Evolutionary conservation across 2,797 vertebrate species (phyloP).

Genomic region (Gallinago solitaria): DNA sequence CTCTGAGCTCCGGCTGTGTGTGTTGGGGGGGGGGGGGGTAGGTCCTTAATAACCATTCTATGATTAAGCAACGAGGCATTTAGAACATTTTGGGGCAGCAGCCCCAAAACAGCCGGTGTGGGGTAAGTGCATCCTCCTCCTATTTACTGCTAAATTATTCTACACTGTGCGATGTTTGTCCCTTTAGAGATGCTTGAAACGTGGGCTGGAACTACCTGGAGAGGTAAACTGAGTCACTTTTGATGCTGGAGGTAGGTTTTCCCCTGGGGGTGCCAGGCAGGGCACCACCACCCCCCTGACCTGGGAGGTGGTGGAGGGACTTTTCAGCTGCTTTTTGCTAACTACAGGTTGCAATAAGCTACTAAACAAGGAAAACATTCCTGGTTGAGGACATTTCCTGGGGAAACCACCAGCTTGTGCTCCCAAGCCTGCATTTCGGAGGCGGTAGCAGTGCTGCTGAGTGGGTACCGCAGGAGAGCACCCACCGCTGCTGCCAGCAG

Average conservation of each 20-base stretch:
- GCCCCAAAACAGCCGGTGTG: accelerated
- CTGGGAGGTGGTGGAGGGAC: background rate
- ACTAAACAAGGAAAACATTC: background rate
- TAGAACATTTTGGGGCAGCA: background rate
- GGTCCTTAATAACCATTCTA: no score
- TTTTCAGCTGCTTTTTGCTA: background rate
- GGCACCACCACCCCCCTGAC: no score
- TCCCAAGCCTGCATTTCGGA: accelerated
- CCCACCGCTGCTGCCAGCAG: accelerated
- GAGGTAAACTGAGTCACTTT: no score
- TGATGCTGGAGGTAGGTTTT: background rate
- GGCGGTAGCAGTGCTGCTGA: background rate
- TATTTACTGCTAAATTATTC: accelerated
- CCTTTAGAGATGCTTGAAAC: accelerated
- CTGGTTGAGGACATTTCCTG: background rate
- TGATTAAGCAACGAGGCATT: accelerated
- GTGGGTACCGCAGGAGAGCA: background rate
- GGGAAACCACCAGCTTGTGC: background rate
- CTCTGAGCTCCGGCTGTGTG: accelerated
- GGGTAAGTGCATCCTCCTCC: background rate
- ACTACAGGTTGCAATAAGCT: background rate
- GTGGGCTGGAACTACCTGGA: accelerated
- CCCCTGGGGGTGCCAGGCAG: background rate
- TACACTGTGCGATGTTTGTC: accelerated
- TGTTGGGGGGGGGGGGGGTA: no score